Base-by-base conservation (phyloP, 2,113 vertebrate species). In the Bubo scandiacus region DNA sequence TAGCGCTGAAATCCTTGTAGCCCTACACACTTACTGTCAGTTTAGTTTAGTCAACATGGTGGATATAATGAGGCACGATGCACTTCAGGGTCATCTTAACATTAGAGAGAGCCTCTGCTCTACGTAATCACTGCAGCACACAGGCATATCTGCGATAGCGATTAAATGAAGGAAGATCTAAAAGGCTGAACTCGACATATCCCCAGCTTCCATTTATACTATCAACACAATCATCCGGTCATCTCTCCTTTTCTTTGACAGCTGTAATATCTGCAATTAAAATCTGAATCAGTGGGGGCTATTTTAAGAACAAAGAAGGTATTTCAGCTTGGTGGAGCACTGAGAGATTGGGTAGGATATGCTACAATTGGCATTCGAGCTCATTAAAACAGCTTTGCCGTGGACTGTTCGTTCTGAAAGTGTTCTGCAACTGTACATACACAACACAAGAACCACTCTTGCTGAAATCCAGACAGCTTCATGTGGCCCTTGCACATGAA, bases 261-360 rank as follows among this genome's bases (percentile, higher is more conserved):
- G 94, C 73, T 92, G 80, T 94, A 96, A 94, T 96, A 97, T 87
- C 86, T 97, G 91, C 96, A 97, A 96, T 97, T 96, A 96, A 97
- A 96, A 96, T 86, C 75, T 55, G 54, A 89, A 96, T 81, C 94
- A 89, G 86, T 84, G 70, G 57, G 51, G 49, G 61, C 86, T 95
- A 90, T 91, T 96, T 96, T 92, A 94, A 94, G 96, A 96, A 97
- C 94, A 97, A 96, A 96, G 92, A 89, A 93, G 86, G 94, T 94
- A 93, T 96, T 93, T 95, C 68, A 93, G 61, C 77, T 75, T 3
- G 2, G 66, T 45, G 89, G 81, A 95, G 78, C 1, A 0, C 81
- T 78, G 68, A 5, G 6, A 84, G 88, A 94, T 81, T 78, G 83
- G 83, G 83, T 63, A 81, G 88, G 86, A 75, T 96, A 94, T 49